phyloP scores from a whole-genome alignment of 1,140 invertebrate species.

The Asobara japonica region DNA sequence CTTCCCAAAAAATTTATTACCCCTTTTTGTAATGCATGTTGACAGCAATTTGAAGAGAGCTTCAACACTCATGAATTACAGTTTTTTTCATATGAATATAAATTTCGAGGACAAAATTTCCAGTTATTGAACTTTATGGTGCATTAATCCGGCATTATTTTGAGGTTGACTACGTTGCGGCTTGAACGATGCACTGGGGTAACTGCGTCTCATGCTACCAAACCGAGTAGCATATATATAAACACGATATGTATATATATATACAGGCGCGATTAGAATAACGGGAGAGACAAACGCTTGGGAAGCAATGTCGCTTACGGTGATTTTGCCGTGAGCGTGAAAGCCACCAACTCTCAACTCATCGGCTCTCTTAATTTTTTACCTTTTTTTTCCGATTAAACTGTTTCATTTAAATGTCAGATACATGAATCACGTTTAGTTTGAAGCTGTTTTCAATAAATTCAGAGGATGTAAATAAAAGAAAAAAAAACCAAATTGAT shows the following conservation, averaged over 20 bases:
- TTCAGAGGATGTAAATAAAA: background rate
- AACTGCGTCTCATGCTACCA: constrained; percentile 9
- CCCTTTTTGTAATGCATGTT: background rate
- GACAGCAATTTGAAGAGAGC: background rate
- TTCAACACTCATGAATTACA: background rate
- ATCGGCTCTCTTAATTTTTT: background rate
- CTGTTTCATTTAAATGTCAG: constrained; percentile 5
- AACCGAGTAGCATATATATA: background rate
- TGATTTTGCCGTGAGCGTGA: background rate
- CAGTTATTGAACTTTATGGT: background rate
- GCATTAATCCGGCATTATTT: background rate
- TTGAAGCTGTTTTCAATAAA: background rate
- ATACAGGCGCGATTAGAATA: constrained; percentile 50
- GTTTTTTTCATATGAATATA: background rate
- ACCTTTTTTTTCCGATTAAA: background rate
- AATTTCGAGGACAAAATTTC: background rate
- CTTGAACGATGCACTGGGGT: background rate
- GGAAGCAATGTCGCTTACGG: constrained; percentile 41
- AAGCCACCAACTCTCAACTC: background rate
- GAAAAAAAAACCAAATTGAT: background rate
- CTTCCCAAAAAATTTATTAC: background rate
- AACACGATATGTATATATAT: background rate
- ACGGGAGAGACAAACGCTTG: constrained; percentile 54
- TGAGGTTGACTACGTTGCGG: background rate
- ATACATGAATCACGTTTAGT: background rate